Conservation (phyloP, 2,888 invertebrate species). For the Agrochola lychnidis region DNA sequence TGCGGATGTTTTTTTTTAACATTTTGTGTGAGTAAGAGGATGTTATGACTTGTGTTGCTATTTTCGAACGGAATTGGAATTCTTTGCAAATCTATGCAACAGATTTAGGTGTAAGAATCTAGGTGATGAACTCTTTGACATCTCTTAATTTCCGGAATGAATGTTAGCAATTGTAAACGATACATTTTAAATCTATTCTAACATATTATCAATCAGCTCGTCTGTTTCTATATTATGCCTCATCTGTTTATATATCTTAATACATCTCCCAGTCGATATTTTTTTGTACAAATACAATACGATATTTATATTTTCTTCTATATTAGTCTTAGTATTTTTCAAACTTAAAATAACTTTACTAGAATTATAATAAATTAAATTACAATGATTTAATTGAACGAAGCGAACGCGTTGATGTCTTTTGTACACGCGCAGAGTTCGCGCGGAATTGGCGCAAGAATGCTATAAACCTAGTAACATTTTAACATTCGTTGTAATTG, state of each 20-base stretch:
- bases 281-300: too few species aligned
- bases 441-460: conserved; percentile 54
- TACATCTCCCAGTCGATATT: too few species aligned
- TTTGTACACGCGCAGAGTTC: conserved; percentile 31
- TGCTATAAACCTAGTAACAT: conserved; percentile 64
- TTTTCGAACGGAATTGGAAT: not conserved
- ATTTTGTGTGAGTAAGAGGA: conserved; percentile 21
- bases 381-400: not conserved
- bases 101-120: not conserved
- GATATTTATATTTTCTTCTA: too few species aligned
- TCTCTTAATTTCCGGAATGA: not conserved
- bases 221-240: too few species aligned
- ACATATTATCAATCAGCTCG: too few species aligned
- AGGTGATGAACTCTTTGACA: not conserved
- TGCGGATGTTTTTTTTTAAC: conserved; percentile 16
- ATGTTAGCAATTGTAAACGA: too few species aligned
- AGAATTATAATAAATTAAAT: conserved; percentile 8
- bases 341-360: not conserved
- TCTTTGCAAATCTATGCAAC: not conserved
- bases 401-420: conserved; percentile 57
- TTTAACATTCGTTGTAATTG: conserved; percentile 41
- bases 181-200: too few species aligned
- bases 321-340: too few species aligned
- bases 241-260: too few species aligned
- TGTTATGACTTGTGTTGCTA: not conserved